These are phyloP conservation scores for Macrostomum cliftonense DNA, from an alignment of 2,888 invertebrate species.

Conservation along the genomic window DNA sequence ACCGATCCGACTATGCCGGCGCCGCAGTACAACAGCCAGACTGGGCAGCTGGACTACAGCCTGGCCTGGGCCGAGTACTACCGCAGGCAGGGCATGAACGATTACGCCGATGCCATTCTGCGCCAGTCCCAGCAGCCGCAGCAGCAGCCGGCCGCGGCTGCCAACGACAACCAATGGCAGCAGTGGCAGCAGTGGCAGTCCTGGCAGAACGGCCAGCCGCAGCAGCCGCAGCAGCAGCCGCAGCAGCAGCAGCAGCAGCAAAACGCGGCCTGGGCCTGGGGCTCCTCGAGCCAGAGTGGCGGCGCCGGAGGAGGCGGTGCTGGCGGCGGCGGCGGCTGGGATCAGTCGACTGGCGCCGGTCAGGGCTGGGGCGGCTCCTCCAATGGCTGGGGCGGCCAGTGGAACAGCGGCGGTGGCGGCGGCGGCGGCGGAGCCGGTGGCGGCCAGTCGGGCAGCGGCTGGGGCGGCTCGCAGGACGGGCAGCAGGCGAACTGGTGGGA, in stretches of 20 bases:
- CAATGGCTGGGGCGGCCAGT: too few relatives aligned
- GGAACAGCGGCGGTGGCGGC: too few relatives aligned
- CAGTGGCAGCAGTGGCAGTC: background rate
- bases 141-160: background rate
- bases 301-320: background rate
- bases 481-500: too few relatives aligned
- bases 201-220: background rate
- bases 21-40: conserved; percentile 7
- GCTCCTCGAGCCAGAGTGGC: background rate
- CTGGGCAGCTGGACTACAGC: conserved; percentile 11
- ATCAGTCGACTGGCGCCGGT: too few relatives aligned
- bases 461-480: too few relatives aligned
- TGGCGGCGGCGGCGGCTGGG: too few relatives aligned
- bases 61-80: conserved; percentile 12
- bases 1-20: background rate
- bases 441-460: too few relatives aligned
- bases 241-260: background rate
- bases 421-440: too few relatives aligned
- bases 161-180: background rate
- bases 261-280: background rate
- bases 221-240: background rate
- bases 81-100: conserved; percentile 10
- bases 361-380: too few relatives aligned
- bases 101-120: conserved; percentile 9
- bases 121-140: conserved; percentile 1